A percentile compares a stretch with the other conserved stretches of the same genome.
phyloP scores from a whole-genome alignment of 2,113 vertebrate species.

The Tonatia bakeri region DNA sequence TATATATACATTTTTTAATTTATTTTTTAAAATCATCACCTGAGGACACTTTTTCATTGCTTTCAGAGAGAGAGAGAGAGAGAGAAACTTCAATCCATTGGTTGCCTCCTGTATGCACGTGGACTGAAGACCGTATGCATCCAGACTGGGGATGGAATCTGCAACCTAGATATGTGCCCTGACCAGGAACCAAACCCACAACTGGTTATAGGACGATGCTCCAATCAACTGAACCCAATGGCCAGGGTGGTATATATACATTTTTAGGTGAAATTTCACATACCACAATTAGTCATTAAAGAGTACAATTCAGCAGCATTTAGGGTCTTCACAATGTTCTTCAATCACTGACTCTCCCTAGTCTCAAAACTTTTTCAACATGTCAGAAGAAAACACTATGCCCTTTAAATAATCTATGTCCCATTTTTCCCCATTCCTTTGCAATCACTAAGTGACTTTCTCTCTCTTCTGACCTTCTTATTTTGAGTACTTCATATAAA shows the following conservation, averaged over 20 bases:
- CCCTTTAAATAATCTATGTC: not conserved
- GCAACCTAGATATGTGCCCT: too few species aligned
- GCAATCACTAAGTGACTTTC: not conserved
- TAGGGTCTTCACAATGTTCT: not conserved
- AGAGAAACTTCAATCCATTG: too few species aligned
- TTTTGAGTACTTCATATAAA: not conserved
- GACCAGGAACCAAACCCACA: too few species aligned
- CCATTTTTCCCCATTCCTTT: not conserved
- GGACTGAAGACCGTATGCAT: too few species aligned
- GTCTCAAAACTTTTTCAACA: not conserved
- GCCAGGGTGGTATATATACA: not conserved
- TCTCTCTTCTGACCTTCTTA: not conserved
- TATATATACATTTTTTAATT: not conserved
- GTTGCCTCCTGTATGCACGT: too few species aligned
- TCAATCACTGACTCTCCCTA: not conserved
- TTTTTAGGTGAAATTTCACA: not conserved
- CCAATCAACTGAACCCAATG: too few species aligned
- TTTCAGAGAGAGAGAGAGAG: too few species aligned
- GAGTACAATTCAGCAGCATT: not conserved
- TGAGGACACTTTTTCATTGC: too few species aligned
- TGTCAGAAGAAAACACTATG: not conserved
- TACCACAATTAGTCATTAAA: not conserved
- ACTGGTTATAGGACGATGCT: too few species aligned
- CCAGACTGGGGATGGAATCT: too few species aligned
- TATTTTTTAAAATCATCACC: too few species aligned